Evolutionary conservation across 2,888 invertebrate species (phyloP).

Genomic region (Phortica okadai): DNA sequence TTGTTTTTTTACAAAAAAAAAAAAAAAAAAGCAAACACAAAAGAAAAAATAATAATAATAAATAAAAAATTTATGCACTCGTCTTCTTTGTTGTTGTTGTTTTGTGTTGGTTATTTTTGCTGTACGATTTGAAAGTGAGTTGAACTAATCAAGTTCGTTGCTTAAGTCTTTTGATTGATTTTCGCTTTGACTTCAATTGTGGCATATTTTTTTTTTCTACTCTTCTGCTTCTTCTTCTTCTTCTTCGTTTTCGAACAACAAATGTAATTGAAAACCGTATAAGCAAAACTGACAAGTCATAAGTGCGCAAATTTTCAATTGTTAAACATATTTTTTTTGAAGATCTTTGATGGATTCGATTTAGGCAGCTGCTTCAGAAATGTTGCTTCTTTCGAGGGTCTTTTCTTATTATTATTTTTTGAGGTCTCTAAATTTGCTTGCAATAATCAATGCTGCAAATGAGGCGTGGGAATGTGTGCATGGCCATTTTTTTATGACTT

Average conservation of each 20-base stretch:
- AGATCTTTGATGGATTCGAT: too few species aligned
- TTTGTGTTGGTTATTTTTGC: too few species aligned
- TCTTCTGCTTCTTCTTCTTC: not conserved
- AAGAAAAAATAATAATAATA: conserved; percentile 27
- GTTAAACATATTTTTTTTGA: not conserved
- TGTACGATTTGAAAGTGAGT: conserved; percentile 43
- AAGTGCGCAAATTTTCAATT: not conserved
- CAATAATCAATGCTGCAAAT: too few species aligned
- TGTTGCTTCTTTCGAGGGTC: not conserved
- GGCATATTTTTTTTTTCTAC: not conserved
- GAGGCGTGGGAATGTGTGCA: not conserved
- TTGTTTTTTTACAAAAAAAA: conserved; percentile 22
- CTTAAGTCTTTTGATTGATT: conserved; percentile 53
- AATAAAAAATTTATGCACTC: not conserved
- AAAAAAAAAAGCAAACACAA: conserved; percentile 41
- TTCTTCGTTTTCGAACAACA: not conserved
- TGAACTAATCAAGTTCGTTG: conserved; percentile 60
- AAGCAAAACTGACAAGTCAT: conserved; percentile 1
- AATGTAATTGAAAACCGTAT: not conserved
- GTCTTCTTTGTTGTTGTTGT: not conserved
- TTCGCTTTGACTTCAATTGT: conserved; percentile 34
- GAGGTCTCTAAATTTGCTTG: not conserved
- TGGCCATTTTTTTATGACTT: not conserved
- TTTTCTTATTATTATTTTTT: not conserved
- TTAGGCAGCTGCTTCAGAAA: not conserved